Conservation (phyloP, 2,113 vertebrate species). For the Archocentrus centrarchus region DNA sequence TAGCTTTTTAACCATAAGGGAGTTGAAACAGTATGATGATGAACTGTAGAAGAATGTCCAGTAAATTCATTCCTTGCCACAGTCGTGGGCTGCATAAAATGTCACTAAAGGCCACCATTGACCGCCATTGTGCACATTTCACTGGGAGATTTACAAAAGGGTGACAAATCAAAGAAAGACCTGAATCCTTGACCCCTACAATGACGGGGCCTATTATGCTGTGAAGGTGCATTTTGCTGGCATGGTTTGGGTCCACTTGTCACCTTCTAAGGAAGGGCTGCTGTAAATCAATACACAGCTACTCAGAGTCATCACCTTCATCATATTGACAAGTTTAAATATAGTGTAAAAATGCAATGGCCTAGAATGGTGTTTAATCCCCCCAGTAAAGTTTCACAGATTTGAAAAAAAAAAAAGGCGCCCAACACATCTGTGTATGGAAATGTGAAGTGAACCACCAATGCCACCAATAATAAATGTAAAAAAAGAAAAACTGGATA, state of each 20-base stretch:
- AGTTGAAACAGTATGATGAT: background rate
- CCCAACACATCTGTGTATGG: background rate
- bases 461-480: background rate
- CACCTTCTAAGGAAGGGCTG: background rate
- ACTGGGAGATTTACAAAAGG: slow-evolving; percentile 6
- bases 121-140: background rate
- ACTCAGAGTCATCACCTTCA: background rate
- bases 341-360: background rate
- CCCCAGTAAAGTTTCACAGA: too few species aligned
- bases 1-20: background rate
- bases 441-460: background rate
- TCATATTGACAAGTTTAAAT: slow-evolving; percentile 6
- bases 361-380: too few species aligned
- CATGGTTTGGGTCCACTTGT: background rate
- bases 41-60: background rate
- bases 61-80: background rate
- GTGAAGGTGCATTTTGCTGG: background rate
- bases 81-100: slow-evolving; percentile 2
- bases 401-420: background rate
- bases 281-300: background rate
- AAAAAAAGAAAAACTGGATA: background rate
- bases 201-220: background rate
- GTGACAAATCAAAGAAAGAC: background rate
- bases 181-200: background rate
- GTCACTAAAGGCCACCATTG: background rate